Evolutionary conservation across 2,797 vertebrate genomes (phyloP), one percentile per base, ranked within the genome.

Genomic region (Paratrypauchen microcephalus): DNA sequence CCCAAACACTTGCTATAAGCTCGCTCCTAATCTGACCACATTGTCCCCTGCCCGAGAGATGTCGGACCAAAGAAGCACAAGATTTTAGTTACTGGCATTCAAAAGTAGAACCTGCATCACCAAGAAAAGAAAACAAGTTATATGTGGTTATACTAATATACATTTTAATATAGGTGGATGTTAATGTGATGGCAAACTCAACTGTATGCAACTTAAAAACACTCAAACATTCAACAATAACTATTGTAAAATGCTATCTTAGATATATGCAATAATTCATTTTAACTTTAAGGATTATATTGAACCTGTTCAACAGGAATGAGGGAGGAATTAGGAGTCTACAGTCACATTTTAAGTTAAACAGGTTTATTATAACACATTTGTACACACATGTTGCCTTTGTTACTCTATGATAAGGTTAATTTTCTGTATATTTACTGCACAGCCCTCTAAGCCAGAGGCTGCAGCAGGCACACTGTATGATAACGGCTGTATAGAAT

Each of bases 21-120:
- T 79, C 79, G 65, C 76, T 75, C 66, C 86, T 92, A 91, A 92
- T 91, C 86, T 90, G 82, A 76, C 66, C 77, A 87, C 85, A 87
- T 87, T 86, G 83, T 86, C 76, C 69, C 68, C 75, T 15, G 69
- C 82, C 78, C 84, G 78, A 86, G 71, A 74, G 66, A 82, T 77
- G 71, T 74, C 73, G 58, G 55, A 70, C 74, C 28, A 62, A 80
- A 74, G 76, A 81, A 86, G 69, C 79, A 71, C 0, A 0, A 70
- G 62, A 57, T 74, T 69, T 62, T 1, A 5, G 13, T n/a, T 3
- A 48, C 41, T n/a, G 13, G 16, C 7, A 7, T 50, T 50, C 63
- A 50, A 28, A 54, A 52, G 18, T 47, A 9, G 6, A n/a, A 36
- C 19, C 15, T 67, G 5, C 7, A 0, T 24, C 52, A 24, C 2